phyloP scores from a whole-genome alignment of 1,140 invertebrate genomes.

The Drosophila nigrodunni region DNA sequence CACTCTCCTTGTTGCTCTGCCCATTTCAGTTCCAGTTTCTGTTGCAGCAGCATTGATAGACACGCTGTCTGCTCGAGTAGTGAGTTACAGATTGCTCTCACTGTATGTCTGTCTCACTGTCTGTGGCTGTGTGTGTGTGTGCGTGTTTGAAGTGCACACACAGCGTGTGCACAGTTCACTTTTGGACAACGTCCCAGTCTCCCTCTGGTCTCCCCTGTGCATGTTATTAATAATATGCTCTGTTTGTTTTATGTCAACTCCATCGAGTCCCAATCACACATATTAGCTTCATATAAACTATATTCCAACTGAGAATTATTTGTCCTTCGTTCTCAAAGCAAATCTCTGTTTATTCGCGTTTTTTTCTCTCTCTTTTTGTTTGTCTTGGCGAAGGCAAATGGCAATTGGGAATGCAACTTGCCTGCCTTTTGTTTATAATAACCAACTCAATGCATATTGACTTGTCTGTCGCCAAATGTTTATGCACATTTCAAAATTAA shows the following conservation, averaged over 20 bases:
- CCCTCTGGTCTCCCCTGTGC: slow-evolving; percentile 32
- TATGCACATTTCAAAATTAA: slow-evolving; percentile 47
- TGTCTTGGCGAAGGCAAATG: slow-evolving; percentile 52
- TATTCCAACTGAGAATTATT: background rate
- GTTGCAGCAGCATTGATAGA: slow-evolving; percentile 65
- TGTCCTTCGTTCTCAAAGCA: background rate
- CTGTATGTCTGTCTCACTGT: too few species aligned
- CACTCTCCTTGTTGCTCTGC: slow-evolving; percentile 11
- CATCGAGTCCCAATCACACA: slow-evolving; percentile 10
- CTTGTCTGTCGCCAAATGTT: slow-evolving; percentile 39
- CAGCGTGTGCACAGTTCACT: slow-evolving; percentile 77
- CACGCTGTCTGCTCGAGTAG: slow-evolving; percentile 61
- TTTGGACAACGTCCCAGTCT: slow-evolving; percentile 42
- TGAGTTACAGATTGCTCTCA: background rate
- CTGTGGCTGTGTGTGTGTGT: slow-evolving; percentile 21
- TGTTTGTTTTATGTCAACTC: slow-evolving; percentile 79
- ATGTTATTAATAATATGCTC: slow-evolving; percentile 53
- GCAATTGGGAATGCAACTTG: slow-evolving; percentile 37
- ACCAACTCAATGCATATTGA: slow-evolving; percentile 29
- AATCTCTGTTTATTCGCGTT: slow-evolving; percentile 55
- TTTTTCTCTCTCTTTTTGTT: slow-evolving; percentile 51
- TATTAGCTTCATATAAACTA: slow-evolving; percentile 18
- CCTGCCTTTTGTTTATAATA: slow-evolving; percentile 66
- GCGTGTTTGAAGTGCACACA: slow-evolving; percentile 55
- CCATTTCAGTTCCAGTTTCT: slow-evolving; percentile 5